Evolutionary conservation across 2,113 vertebrate genomes (phyloP), one percentile per base, ranked within the genome.

Genomic region (Trogon surrucura): DNA sequence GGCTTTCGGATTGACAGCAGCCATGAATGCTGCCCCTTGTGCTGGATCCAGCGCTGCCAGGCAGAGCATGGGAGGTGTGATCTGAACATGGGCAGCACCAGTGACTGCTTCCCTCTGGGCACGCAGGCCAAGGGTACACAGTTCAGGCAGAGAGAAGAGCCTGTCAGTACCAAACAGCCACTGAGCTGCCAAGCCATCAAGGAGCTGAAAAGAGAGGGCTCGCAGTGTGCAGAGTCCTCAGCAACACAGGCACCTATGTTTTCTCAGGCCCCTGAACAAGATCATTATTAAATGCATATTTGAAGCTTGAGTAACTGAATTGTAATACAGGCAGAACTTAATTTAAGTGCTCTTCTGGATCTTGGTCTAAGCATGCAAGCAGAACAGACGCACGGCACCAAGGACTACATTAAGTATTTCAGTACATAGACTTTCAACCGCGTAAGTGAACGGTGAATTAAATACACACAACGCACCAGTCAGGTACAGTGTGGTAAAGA

Each of bases 31-130:
- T 30, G 17, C 1, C 2, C 66, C 61, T 60, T n/a, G 45, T 44
- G 45, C 11, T 0, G 13, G 27, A 66, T 3, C 9, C 71, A 65
- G 85, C 0, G 0, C 16, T 10, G 65, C 26, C 64, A 57, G 61
- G 58, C 41, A 86, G 38, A 57, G 58, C 11, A 30, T 0, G 4
- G 0, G 1, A 71, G 53, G 48, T 47, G 32, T 30, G 45, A 77
- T 27, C 17, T 36, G 62, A 69, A 83, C 4, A 3, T n/a, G 78
- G 64, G 29, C 64, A 88, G 71, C 1, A 1, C 27, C 22, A 19
- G 22, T 41, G 67, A 73, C 13, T 44, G 36, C 51, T 54, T 13
- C 60, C 27, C 45, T 79, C 27, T 13, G 8, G 47, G 56, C 51
- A 85, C 0, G 0, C 0, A 34, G 38, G 20, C 54, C 44, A 69